Conservation (phyloP, 2,797 vertebrate genomes). For the Okamejei kenojei region DNA sequence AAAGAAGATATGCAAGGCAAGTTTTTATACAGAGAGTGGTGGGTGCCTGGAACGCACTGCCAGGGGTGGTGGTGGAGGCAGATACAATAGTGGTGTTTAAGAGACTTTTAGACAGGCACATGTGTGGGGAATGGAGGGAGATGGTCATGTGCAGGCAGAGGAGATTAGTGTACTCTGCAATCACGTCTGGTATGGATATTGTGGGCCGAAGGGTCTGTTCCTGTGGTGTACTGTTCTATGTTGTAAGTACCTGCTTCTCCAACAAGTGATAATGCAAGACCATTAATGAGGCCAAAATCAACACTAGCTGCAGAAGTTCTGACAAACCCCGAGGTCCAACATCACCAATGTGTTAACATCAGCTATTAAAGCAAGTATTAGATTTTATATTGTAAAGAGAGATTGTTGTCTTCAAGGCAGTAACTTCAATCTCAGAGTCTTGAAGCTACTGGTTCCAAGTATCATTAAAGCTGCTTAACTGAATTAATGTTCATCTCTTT, state of each 20-base stretch:
- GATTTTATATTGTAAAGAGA: neutral
- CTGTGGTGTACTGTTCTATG: no score
- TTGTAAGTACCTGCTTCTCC: neutral
- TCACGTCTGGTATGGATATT: no score
- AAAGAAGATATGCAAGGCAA: no score
- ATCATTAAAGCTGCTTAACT: neutral
- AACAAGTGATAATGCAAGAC: neutral
- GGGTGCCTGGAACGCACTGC: no score
- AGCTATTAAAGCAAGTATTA: neutral
- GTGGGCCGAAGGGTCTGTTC: no score
- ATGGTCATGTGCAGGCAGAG: no score
- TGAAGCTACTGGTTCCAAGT: neutral
- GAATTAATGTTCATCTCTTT: neutral
- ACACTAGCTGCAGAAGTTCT: neutral
- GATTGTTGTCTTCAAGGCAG: neutral
- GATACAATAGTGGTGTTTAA: no score
- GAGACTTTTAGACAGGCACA: no score
- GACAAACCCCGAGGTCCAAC: neutral
- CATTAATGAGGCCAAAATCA: neutral
- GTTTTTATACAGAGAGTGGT: no score
- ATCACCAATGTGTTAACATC: neutral
- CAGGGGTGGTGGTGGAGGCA: no score
- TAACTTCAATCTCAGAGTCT: neutral
- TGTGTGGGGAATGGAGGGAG: no score
- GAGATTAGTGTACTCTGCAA: no score